Base-by-base conservation (phyloP, 1,140 invertebrate species). In the Microplitis demolitor region DNA sequence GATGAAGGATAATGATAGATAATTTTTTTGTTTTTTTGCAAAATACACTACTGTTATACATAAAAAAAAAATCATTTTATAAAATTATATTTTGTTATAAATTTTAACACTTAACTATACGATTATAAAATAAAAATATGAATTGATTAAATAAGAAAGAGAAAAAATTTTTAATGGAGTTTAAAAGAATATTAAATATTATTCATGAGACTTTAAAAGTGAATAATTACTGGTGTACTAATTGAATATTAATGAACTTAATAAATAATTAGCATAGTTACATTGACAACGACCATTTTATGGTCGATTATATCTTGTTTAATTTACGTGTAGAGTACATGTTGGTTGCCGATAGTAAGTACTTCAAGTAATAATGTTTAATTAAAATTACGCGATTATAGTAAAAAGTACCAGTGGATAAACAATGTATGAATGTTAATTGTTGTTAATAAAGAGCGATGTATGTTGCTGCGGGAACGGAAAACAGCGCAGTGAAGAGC, bases 381-480 rank as follows among this genome's bases (percentile, higher is more conserved):
- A 74, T 76, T 74, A 72, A 74, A 72, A 74, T 76, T 61, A 73
- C 71, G 50, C 60, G 69, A 74, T 76, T 76, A 77, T 72, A 69
- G 71, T n/a, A n/a, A 72, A 77, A 77, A 75, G 72, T 73, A 73
- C 71, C 76, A 53, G 71, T 51, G 72, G 77, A 80, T 80, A 78
- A 84, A 84, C 79, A 83, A 82, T 79, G 71, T 82, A 73, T 76
- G 78, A 87, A 87, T 87, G 85, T 87, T 87, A 87, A 87, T 87
- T 87, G 85, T 87, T 84, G 82, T 87, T 87, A 87, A 87, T 87
- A 87, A 87, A 87, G 84, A 83, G 83, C 78, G 77, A 78, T 81
- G 83, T 84, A 87, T 87, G 86, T 87, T 87, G 86, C 81, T 87
- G 84, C 75, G 83, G 83, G 81, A 82, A 83, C 86, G 85, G 85